Base-by-base conservation (phyloP, 2,888 invertebrate species). In the Platypus cylindrus region DNA sequence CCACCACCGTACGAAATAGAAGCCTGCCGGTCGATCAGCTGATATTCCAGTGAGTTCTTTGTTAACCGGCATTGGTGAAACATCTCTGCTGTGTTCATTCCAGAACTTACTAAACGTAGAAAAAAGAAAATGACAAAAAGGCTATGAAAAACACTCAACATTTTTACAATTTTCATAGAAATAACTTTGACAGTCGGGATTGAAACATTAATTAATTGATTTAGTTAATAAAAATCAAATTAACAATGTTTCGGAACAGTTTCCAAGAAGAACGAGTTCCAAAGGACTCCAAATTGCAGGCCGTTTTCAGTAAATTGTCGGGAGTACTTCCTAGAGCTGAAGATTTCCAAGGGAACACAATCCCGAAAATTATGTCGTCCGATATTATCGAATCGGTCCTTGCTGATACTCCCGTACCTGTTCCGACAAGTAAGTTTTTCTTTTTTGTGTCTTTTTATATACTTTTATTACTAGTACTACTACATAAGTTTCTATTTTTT, bases 341-440 rank as follows among this genome's bases (percentile, higher is more conserved):
- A 33, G 55, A 56, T 32, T 44, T 56, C 34, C 40, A 37, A 13
- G 53, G 52, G 17, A 50, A 50, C 38, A 41, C 45, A 26, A 49
- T 47, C 32, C 49, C 52, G 34, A 58, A 56, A 38, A 54, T 49
- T 32, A 57, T 58, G 56, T 54, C 56, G 17, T 54, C 58, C 9
- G 58, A 58, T 38, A 56, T 59, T 26, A 59, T 59, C 28, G 58
- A 58, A 37, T 56, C 58, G 17, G 58, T 59, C 37, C 47, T 59
- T 36, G 52, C 52, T 16, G 56, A 56, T 38, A 46, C 52, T 16
- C 56, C 58, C 14, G 49, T 58, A 37, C 56, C 56, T 34, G 50
- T 52, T 41, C 47, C 54, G 29, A 50, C 53, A 49, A 48, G 58
- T 58, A 53, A 57, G 58, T 54, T 45, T 34, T 27, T 32, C n/a